Percentiles rank a stretch among this genome's conserved stretches.
These are phyloP conservation scores for Drosophila mojavensis DNA, from an alignment of 1,140 invertebrate species.

Conservation along the genomic window DNA sequence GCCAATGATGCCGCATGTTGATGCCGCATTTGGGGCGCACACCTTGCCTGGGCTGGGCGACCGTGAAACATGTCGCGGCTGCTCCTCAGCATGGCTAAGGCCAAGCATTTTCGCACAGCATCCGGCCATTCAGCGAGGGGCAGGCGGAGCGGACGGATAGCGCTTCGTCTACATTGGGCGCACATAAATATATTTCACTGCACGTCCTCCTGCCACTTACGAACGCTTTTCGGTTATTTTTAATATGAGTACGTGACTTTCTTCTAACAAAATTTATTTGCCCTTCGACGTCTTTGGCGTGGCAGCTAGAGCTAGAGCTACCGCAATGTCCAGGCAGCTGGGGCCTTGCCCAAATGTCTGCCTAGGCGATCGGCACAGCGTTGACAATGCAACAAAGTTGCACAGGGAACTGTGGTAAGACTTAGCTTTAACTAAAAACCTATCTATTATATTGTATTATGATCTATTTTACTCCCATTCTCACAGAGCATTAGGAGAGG, in stretches of 20 bases:
- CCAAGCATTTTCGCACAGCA: slow-evolving; percentile 21
- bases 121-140: not conserved
- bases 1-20: slow-evolving; percentile 11
- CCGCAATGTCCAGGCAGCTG: not conserved
- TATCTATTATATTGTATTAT: too few relatives aligned
- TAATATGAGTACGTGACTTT: slow-evolving; percentile 80
- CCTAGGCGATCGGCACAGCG: not conserved
- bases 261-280: slow-evolving; percentile 44
- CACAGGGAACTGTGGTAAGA: too few relatives aligned
- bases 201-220: slow-evolving; percentile 79
- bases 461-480: too few relatives aligned
- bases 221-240: slow-evolving; percentile 78
- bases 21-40: not conserved
- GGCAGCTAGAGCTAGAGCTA: not conserved
- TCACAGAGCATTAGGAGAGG: too few relatives aligned
- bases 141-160: not conserved
- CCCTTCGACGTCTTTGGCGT: slow-evolving; percentile 3
- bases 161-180: too few relatives aligned
- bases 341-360: not conserved
- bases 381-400: too few relatives aligned
- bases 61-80: slow-evolving; percentile 42
- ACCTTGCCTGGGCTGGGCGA: slow-evolving; percentile 20
- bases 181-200: slow-evolving; percentile 72
- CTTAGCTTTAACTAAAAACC: too few relatives aligned
- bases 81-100: slow-evolving; percentile 24